Percentiles rank a stretch among this genome's conserved stretches.
These are phyloP conservation scores for Drosophila kanapiae DNA, from an alignment of 1,140 invertebrate species.

Conservation along the genomic window DNA sequence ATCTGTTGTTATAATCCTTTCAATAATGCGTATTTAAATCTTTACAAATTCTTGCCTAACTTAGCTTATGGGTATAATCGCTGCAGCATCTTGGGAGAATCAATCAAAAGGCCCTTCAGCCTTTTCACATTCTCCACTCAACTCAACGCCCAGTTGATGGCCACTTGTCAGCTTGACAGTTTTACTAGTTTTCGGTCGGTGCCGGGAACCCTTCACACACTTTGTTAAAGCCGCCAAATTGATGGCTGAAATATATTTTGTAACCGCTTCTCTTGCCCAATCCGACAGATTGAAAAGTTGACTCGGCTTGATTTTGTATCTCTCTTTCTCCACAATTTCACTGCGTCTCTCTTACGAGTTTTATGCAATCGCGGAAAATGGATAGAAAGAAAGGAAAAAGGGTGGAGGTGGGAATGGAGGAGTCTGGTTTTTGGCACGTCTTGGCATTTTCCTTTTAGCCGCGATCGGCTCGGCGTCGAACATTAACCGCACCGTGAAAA, in stretches of 20 bases:
- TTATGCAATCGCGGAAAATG: conserved; percentile 55
- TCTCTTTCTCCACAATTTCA: conserved; percentile 11
- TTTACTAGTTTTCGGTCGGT: conserved; percentile 24
- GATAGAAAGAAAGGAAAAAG: neutral
- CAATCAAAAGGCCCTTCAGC: conserved; percentile 3
- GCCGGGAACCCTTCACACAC: conserved; percentile 30
- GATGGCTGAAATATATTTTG: conserved; percentile 55
- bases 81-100: neutral
- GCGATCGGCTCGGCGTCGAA: conserved; percentile 37
- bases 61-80: neutral
- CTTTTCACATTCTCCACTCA: conserved; percentile 18
- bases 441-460: conserved; percentile 51
- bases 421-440: conserved; percentile 57
- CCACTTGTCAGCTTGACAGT: conserved; percentile 58
- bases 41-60: neutral
- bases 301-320: conserved; percentile 2
- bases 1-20: no score
- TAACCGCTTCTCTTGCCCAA: conserved; percentile 32
- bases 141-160: conserved; percentile 33
- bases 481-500: conserved; percentile 65
- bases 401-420: neutral
- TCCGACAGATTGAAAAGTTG: conserved; percentile 25
- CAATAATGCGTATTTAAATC: no score
- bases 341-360: conserved; percentile 21
- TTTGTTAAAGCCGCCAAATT: conserved; percentile 46